A percentile compares a stretch with the other conserved stretches of the same genome.
Conservation (phyloP, 1,140 invertebrate species). For the Cheumatopsyche charites region DNA sequence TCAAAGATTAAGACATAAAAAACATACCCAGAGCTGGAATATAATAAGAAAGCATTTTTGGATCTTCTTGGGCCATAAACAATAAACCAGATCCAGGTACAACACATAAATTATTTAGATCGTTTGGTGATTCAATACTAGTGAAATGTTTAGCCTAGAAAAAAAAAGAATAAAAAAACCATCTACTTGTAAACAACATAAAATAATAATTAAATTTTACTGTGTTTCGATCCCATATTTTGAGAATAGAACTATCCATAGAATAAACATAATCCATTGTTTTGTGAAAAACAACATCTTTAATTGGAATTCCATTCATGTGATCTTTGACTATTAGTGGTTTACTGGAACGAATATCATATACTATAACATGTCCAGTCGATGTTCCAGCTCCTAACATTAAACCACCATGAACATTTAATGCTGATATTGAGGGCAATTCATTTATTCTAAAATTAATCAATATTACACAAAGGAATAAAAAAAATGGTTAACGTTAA, state of each 20-base stretch:
- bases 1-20: background rate
- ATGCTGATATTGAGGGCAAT: constrained; percentile 79
- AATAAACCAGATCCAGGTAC: constrained; percentile 89
- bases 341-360: constrained; percentile 92
- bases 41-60: constrained; percentile 95
- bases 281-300: constrained; percentile 85
- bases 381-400: constrained; percentile 90
- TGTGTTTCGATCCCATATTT: constrained; percentile 92
- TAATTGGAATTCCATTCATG: constrained; percentile 92
- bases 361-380: constrained; percentile 92
- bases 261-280: constrained; percentile 85
- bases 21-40: constrained; percentile 78
- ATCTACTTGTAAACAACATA: background rate
- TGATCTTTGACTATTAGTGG: constrained; percentile 94
- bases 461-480: background rate
- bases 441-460: constrained; percentile 64
- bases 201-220: constrained; percentile 61
- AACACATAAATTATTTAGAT: constrained; percentile 91
- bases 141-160: constrained; percentile 90
- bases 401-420: constrained; percentile 83
- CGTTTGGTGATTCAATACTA: constrained; percentile 83
- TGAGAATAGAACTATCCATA: constrained; percentile 90
- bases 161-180: constrained; percentile 43
- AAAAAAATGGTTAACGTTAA: background rate
- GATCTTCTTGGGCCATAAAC: constrained; percentile 93